Evolutionary conservation across 2,888 invertebrate species (phyloP), one percentile per base, ranked within the genome.

Genomic region (Neocrepidodera transversa): DNA sequence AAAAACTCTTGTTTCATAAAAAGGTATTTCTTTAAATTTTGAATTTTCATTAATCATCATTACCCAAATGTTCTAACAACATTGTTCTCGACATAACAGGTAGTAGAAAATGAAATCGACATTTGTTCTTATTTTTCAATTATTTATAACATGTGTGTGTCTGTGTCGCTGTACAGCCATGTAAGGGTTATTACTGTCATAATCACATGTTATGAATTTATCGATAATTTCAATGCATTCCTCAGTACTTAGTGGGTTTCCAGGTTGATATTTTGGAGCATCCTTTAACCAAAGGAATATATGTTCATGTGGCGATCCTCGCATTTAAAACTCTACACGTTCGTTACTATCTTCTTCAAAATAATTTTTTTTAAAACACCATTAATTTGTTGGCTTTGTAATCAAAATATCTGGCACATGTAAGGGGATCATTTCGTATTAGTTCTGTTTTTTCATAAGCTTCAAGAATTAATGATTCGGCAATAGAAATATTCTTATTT

Each of bases 261-360:
- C n/a, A n/a, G 3, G 23, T 7, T n/a, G 7, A 17, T 18, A 14
- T 40, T 40, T 17, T 20, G 52, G 52, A 11, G 40, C 52, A 38
- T 52, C 20, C 1, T 40, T 18, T 10, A 40, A 13, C 52, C 52
- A 52, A 4, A 42, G n/a, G 5, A 52, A 20, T 17, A 52, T 52
- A 28, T 52, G 52, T 28, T 17, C 52, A 74, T 71, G 76, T 11
- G 76, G 74, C 38, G 75, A 76, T 26, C 74, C 77, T 36, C 72
- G 64, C 63, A 75, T 74, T 59, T 77, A 75, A 60, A 76, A 78
- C 68, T 77, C 75, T 23, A 77, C 74, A 17, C 74, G 48, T 54
- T 65, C 66, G 60, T 78, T 78, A 56, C 70, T 78, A 65, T 74
- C 36, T 18, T 51, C 5, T 4, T 77, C 66, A 48, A 60, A 53